Conservation (phyloP, 2,797 vertebrate genomes). For the Hemibagrus guttatus region DNA sequence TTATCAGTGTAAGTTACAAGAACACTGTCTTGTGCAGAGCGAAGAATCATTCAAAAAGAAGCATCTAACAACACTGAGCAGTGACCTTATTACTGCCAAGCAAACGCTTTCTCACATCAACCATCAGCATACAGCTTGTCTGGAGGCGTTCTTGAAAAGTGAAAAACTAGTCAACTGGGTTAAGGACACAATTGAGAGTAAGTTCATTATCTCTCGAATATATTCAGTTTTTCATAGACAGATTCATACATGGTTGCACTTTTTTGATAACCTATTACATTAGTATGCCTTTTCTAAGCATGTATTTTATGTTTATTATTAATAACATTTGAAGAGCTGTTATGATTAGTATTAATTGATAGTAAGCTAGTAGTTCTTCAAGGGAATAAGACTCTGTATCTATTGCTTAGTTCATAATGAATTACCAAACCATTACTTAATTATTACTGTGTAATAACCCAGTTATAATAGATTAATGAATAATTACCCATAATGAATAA, state of each 20-base stretch:
- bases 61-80: conserved; percentile 59
- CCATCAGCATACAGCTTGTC: conserved; percentile 62
- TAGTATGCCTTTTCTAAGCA: neutral
- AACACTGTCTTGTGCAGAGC: conserved; percentile 56
- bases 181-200: conserved; percentile 66
- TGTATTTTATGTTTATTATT: neutral
- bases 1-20: neutral
- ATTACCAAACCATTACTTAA: neutral
- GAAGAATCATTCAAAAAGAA: conserved; percentile 64
- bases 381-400: neutral
- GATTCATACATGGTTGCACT: neutral
- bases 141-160: conserved; percentile 68
- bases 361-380: neutral
- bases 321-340: neutral
- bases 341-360: neutral
- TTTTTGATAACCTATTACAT: neutral
- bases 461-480: neutral
- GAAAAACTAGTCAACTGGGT: conserved; percentile 70
- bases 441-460: neutral
- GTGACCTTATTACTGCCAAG: conserved; percentile 63
- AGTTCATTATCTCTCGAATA: conserved; percentile 13
- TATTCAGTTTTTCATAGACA: neutral
- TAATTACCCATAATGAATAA: neutral
- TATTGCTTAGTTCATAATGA: neutral
- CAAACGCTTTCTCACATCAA: conserved; percentile 62